Evolutionary conservation across 2,113 vertebrate genomes (phyloP), one percentile per base, ranked within the genome.

Genomic region (Nipponia nippon): DNA sequence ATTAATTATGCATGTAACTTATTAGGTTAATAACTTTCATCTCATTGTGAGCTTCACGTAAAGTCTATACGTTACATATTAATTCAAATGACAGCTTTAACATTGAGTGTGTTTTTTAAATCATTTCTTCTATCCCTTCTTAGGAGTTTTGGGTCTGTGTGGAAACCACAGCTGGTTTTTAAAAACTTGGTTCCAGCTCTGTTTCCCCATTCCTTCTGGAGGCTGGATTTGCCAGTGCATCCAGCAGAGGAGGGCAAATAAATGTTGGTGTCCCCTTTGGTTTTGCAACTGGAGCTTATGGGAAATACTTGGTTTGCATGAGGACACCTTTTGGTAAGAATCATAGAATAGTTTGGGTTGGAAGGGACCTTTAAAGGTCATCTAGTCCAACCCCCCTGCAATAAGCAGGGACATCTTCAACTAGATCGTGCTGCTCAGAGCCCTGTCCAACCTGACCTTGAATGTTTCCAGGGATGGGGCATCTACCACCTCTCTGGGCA

Each of bases 1-100:
- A 96, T 97, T 95, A 96, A 96, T 96, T 95, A 95, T 95, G 87
- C 61, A 83, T 95, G 78, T 94, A 94, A 94, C 91, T 97, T 96
- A 78, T 42, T 95, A 91, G 80, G 69, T 82, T 94, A 89, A 82
- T 85, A 94, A 96, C 78, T 91, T 96, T 84, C 44, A 82, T 91
- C 87, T 95, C 19, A 65, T 46, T 75, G 61, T 91, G 73, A 72
- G 20, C 49, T 85, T 90, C 77, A 83, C 27, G 34, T 87, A 72
- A 82, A 61, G 62, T 65, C 67, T 89, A 47, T 84, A 80, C 3
- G 3, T 95, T 96, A 29, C 53, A 83, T 53, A 72, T 89, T 93
- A 91, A 94, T 95, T 94, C 81, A 94, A 75, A 85, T 83, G 44
- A 67, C 52, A 93, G 52, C 52, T 94, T 93, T 93, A 73, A 79